phyloP scores from a whole-genome alignment of 2,888 invertebrate species.

The Heliconius ismenius region DNA sequence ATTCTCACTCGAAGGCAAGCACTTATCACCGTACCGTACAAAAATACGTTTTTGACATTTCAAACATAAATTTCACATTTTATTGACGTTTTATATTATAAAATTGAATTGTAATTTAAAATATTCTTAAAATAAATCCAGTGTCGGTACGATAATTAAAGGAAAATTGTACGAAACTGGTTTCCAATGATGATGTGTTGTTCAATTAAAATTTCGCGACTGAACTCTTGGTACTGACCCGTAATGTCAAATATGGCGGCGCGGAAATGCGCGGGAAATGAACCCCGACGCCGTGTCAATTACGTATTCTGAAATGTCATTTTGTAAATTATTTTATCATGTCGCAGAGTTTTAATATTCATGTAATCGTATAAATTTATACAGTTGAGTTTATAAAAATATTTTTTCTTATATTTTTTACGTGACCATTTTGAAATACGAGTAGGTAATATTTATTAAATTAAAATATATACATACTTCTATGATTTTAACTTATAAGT shows the following conservation, averaged over 20 bases:
- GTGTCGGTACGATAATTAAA: constrained; percentile 18
- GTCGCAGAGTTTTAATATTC: constrained; percentile 5
- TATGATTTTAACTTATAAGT: too few relatives aligned
- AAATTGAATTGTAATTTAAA: constrained; percentile 3
- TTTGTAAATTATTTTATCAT: constrained; percentile 23
- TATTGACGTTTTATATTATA: constrained; percentile 14
- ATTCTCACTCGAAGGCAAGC: background rate
- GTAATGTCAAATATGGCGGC: constrained; percentile 29
- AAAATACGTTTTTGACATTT: constrained; percentile 7
- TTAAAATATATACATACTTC: too few relatives aligned
- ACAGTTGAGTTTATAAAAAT: background rate
- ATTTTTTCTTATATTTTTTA: too few relatives aligned
- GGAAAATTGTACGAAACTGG: constrained; percentile 14
- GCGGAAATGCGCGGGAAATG: constrained; percentile 45
- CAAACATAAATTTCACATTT: constrained; percentile 12
- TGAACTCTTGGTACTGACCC: constrained; percentile 28
- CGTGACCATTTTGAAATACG: too few relatives aligned
- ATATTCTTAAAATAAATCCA: constrained; percentile 20
- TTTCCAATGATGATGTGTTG: constrained; percentile 23
- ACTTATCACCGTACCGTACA: background rate
- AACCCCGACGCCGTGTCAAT: constrained; percentile 30
- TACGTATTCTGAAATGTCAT: constrained; percentile 20
- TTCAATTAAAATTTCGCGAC: constrained; percentile 35
- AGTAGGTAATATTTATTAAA: too few relatives aligned
- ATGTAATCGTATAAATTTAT: background rate